Evolutionary conservation across 2,888 invertebrate genomes (phyloP), one percentile per base, ranked within the genome.

Genomic region (Pseudoips prasinana): DNA sequence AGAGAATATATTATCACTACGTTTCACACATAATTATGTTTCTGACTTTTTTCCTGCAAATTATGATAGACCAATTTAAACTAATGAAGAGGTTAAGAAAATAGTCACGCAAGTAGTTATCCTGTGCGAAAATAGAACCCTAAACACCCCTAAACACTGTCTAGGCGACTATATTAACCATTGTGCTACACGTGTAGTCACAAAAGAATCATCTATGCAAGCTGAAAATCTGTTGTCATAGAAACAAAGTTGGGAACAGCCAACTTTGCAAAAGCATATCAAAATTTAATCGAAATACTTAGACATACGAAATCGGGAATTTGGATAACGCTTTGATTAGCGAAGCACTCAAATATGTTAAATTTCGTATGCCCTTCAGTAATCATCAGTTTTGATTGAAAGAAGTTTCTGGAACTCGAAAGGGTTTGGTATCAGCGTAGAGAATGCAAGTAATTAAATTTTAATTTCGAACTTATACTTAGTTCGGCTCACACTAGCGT

Each of bases 311-410:
- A 17, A 31, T 39, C 18, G 29, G 29, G 23, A 28, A 22, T 29
- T 31, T 6, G 32, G 22, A 40, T 33, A 33, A 8, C 22, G 19
- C 31, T 53, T 53, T 52, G 43, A 53, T 52, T 27, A 43, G 33
- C 38, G 26, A 43, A 33, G 14, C 36, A 32, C 22, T 31, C 18
- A 32, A 33, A 25, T 22, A 35, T 30, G 41, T 35, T 34, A 22
- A 31, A 49, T 17, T 30, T 33, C 6, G 22, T 10, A 22, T 17
- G 25, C 26, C 33, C 25, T 41, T 33, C 17, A 36, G 11, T 32
- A 23, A 39, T 37, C 3, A 14, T 22, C 23, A 25, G 10, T 6
- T 39, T 33, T 33, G 18, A 30, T 19, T 7, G 7, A 33, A 29
- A 25, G 25, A 24, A 39, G 26, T 43, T 49, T 18, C 9, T n/a